Evolutionary conservation across 2,888 invertebrate species (phyloP).

Genomic region (Synanthedon myopaeformis): DNA sequence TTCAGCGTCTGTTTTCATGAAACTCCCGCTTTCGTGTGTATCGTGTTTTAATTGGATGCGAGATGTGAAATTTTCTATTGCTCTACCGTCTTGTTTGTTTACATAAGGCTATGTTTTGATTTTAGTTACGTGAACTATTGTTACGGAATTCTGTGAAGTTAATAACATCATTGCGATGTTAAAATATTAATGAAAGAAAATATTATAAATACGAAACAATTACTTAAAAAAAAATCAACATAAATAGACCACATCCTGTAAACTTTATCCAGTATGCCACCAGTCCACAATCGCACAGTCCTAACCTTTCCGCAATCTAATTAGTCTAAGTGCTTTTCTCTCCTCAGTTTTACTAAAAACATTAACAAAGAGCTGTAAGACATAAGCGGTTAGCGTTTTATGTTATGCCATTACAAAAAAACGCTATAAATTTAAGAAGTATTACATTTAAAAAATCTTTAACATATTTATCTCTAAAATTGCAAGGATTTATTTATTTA

Average conservation of each 20-base stretch:
- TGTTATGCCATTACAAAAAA: neutral
- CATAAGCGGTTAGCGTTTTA: neutral
- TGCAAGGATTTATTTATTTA: no score
- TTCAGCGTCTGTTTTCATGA: constrained; percentile 6
- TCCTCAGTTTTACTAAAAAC: constrained; percentile 45
- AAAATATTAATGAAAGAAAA: no score
- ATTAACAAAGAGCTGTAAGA: constrained; percentile 18
- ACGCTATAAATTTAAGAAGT: no score
- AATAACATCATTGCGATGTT: no score
- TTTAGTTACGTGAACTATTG: no score
- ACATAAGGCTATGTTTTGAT: no score
- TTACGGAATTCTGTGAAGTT: no score
- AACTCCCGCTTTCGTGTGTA: constrained; percentile 3
- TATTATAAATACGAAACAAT: no score
- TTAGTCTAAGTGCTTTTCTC: constrained; percentile 64
- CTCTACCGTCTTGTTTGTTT: neutral
- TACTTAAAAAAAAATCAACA: no score
- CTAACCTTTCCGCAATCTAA: constrained; percentile 61
- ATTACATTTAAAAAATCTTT: no score
- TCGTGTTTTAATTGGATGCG: neutral
- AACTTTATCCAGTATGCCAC: constrained; percentile 30
- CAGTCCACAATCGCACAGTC: constrained; percentile 27
- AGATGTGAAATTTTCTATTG: neutral
- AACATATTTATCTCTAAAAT: no score
- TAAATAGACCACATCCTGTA: no score